Evolutionary conservation across 2,888 invertebrate genomes (phyloP).

Genomic region (Villa cingulata): DNA sequence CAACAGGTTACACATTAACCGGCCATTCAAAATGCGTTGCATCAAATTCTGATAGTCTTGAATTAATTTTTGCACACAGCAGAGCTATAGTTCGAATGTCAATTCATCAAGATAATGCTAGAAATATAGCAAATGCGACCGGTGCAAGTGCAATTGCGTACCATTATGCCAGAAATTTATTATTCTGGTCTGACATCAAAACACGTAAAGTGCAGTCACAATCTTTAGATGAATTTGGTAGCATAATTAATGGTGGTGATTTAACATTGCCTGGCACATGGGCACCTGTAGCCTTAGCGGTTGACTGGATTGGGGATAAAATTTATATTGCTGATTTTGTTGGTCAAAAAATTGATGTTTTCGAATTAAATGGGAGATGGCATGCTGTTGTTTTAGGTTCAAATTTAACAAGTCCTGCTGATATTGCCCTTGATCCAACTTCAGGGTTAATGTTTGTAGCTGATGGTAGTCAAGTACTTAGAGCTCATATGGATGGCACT

Average conservation of each 20-base stretch:
- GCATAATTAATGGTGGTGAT: slow-evolving; percentile 39
- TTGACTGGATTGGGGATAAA: slow-evolving; percentile 95
- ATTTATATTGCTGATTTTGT: slow-evolving; percentile 87
- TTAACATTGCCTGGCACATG: slow-evolving; percentile 70
- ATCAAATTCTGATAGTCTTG: slow-evolving; percentile 42
- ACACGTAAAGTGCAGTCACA: slow-evolving; percentile 59
- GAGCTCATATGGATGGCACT: slow-evolving; percentile 92
- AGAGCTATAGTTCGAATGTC: slow-evolving; percentile 58
- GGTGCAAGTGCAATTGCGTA: slow-evolving; percentile 77
- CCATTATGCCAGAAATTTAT: slow-evolving; percentile 57
- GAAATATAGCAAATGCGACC: slow-evolving; percentile 63
- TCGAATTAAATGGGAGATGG: slow-evolving; percentile 72
- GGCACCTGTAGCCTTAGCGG: slow-evolving; percentile 81
- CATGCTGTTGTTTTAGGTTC: slow-evolving; percentile 86
- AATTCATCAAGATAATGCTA: slow-evolving; percentile 47
- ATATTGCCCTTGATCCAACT: slow-evolving; percentile 86
- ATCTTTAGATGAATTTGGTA: slow-evolving; percentile 36
- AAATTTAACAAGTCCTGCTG: slow-evolving; percentile 80
- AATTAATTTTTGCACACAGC: slow-evolving; percentile 57
- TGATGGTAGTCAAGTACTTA: slow-evolving; percentile 66
- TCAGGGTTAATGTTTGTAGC: slow-evolving; percentile 79
- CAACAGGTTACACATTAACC: slow-evolving; percentile 54
- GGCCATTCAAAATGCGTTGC: slow-evolving; percentile 52
- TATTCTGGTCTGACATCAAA: slow-evolving; percentile 85
- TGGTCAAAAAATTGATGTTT: slow-evolving; percentile 88